Base-by-base conservation (phyloP, 2,888 invertebrate species). In the Hololepta plana region DNA sequence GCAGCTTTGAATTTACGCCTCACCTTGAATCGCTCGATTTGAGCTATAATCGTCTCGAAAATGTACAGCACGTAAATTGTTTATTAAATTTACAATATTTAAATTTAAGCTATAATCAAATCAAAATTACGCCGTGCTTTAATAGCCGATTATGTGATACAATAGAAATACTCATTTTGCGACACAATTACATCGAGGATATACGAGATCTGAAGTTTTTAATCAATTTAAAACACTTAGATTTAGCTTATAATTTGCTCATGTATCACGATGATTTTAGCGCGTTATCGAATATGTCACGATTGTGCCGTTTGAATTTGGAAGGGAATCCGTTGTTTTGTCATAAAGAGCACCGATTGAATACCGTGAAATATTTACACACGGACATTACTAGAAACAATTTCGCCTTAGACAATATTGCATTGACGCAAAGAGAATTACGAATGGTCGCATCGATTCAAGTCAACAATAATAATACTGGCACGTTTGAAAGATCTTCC, bases 151-250 rank as follows among this genome's bases (percentile, higher is more conserved):
- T 66, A 9, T 59, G 56, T 27, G 58, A 56, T 23, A 58, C 59
- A 15, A 32, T 53, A 12, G 45, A 49, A 35, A 45, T 47, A 20
- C 47, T 75, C 7, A 59, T 67, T 26, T 43, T 72, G 24, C 65
- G 61, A 35, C 67, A 70, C 44, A 75, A 75, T 48, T 66, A 63
- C 33, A 62, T 75, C 26, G 69, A 71, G 36, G 62, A 65, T 41
- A 47, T 73, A 22, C 46, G 50, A 35, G 69, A 59, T 23, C 41
- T 73, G 16, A 51, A 59, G 15, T 51, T 55, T 22, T 45, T 73
- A 20, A 58, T 60, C 31, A 60, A 59, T 35, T 41, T 75, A 11
- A 54, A 51, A 7, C 64, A 67, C 41, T 47, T 73, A 24, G 70
- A 74, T 50, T 43, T 74, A 23, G 64, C 69, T 1, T 62, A 64